Percentiles rank a stretch among this genome's conserved stretches.
These are phyloP conservation scores for Nyctibius grandis DNA, from an alignment of 2,797 vertebrate species.

Conservation along the genomic window DNA sequence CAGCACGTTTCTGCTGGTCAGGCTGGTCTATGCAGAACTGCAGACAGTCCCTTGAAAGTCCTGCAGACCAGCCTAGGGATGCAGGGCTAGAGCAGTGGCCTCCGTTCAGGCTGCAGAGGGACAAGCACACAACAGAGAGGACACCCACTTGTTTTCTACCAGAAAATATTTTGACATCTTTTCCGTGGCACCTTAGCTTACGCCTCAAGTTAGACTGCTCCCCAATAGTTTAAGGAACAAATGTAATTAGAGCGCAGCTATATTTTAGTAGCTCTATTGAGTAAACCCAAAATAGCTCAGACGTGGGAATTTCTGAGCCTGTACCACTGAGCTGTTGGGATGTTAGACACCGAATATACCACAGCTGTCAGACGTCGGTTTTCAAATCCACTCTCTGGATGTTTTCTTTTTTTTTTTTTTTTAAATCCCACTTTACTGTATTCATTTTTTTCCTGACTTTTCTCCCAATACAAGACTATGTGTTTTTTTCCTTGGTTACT, in stretches of 20 bases:
- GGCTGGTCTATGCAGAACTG: not conserved
- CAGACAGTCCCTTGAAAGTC: not conserved
- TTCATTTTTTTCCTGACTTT: not conserved
- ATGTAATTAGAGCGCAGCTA: accelerated
- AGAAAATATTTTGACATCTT: not conserved
- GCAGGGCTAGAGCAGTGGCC: not conserved
- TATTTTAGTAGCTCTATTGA: not conserved
- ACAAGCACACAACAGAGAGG: not conserved
- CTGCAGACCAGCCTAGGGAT: not conserved
- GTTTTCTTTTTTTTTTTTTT: not conserved
- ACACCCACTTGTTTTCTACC: not conserved
- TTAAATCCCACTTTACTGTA: not conserved
- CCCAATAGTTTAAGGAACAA: not conserved
- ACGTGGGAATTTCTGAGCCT: not conserved
- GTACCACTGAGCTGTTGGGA: not conserved
- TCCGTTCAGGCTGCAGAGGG: not conserved
- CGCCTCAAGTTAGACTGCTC: not conserved
- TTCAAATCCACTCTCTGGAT: not conserved
- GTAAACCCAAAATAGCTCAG: not conserved
- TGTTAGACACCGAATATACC: not conserved
- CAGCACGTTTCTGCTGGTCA: not conserved
- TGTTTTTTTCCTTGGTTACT: constrained; percentile 31
- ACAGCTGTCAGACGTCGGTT: not conserved
- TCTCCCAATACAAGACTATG: not conserved
- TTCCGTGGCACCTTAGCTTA: not conserved